Evolutionary conservation across 2,888 invertebrate species (phyloP), one percentile per base, ranked within the genome.

Genomic region (Troides aeacus): DNA sequence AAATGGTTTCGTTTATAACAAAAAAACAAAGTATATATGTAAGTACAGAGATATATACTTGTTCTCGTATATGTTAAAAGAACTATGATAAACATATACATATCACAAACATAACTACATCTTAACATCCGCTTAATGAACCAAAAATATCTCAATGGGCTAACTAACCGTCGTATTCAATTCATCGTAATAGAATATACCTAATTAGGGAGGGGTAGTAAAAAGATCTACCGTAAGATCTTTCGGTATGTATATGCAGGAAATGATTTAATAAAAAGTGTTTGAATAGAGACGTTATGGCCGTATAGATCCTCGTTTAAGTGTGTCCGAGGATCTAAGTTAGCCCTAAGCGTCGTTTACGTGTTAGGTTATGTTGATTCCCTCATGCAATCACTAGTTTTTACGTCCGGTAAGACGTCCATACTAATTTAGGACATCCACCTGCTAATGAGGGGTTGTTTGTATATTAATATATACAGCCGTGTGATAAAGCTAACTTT

Each of bases 221-320:
- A n/a, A 62, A 50, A 59, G 15, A 0, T 50, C 23, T 23, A 4
- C 0, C 10, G 24, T 18, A 46, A 46, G 46, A 3, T 15, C 62
- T 62, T 68, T 68, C 30, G 62, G 62, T 62, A 62, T 62, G 53
- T 57, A 21, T 57, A 57, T 57, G 42, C 24, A 42, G 56, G 42
- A 68, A 46, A 42, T 53, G 61, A 15, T 42, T 61, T 23, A 56
- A 69, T 18, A 69, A 69, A 69, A 69, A 69, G 69, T 57, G 69
- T 56, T 57, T 69, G 61, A 69, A 69, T 69, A 62, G 65, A 69
- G 64, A 69, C 69, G 65, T 69, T 65, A 69, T 62, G 12, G 46
- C 57, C 65, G 69, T 65, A 65, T 62, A 57, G 46, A 64, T 69
- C 56, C 62, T 0, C 12, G 56, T 1, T 18, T 42, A 57, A 65